Base-by-base conservation (phyloP, 1,140 invertebrate genomes). In the Mactra quadrangularis region DNA sequence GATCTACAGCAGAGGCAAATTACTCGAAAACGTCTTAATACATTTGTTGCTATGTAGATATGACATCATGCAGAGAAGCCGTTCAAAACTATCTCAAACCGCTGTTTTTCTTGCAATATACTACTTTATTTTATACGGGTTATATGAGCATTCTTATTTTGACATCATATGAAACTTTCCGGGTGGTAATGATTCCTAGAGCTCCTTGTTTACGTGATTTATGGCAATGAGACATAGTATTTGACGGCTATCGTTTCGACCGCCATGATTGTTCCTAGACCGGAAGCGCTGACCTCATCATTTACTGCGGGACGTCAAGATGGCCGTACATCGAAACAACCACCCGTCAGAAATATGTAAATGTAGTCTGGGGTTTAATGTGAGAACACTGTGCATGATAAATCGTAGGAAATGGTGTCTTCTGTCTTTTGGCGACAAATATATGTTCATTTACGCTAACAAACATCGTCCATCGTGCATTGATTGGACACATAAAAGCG, bases 71-170 rank as follows among this genome's bases (percentile, higher is more conserved):
- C 50, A 52, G 64, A 22, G 53, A 47, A 41, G 33, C 17, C n/a
- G 50, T 45, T 53, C 64, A 6, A 31, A 7, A 47, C 31, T 57
- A 71, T 57, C 66, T 38, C 15, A 13, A 9, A 31, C 77, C 31
- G 66, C 55, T 81, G 22, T 27, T 81, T 52, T 59, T n/a, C 35
- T 59, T 29, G 11, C 47, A 15, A 35, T 57, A 17, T 57, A 38
- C 77, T 59, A 59, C 77, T 70, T 81, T 68, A 70, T 19, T 81
- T 81, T 81, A 81, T 60, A 81, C 57, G 50, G 47, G 55, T 81
- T 70, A 71, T 81, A 81, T 81, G 77, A 81, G 77, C 38, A 53
- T 78, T 81, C 76, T 31, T 50, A 59, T 81, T 81, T 81, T 81
- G 66, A 71, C 77, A 81, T 81, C 66, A 50, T 68, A 79, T 71